Base-by-base conservation (phyloP, 2,888 invertebrate species). In the Pterostichus niger region DNA sequence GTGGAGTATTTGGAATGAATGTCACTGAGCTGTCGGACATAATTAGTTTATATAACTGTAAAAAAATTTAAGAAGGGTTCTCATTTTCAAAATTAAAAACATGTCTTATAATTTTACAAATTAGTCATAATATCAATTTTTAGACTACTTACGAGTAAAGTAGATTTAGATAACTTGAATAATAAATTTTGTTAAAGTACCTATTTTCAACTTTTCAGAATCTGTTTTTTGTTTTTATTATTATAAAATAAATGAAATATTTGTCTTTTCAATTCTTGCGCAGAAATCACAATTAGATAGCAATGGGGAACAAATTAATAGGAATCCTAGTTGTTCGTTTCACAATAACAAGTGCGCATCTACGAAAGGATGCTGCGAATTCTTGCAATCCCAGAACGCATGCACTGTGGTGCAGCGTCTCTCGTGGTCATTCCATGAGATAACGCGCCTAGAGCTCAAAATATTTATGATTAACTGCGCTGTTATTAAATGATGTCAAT, bases 401-500 rank as follows among this genome's bases (percentile, higher is more conserved):
- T 64, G 64, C 9, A 64, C 35, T 64, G 24, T 10, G 35, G n/a
- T 64, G 35, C 64, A 49, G 13, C 13, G n/a, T n/a, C 13, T 49
- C 49, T 64, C 59, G 59, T 64, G 35, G 64, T 31, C 59, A 59
- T 59, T 59, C 31, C 64, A 40, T 9, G 6, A 64, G 64, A 64
- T 71, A 71, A 40, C 40, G 11, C 40, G 68, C 68, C 68, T 71
- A 17, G 17, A 17, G 68, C 44, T 71, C 17, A 40, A 17, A 71
- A 71, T 64, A 13, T 71, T 44, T 40, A 71, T 71, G 44, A 71
- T 40, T 71, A 40, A 71, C 17, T 44, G 13, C 64, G n/a, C 13
- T 64, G 64, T 64, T 64, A 64, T 64, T 64, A 64, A 64, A 64
- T 64, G 64, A 64, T 64, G 64, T 64, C 44, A 71, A 71, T 56